phyloP scores from a whole-genome alignment of 1,140 invertebrate species.

The Orchestia grillus region DNA sequence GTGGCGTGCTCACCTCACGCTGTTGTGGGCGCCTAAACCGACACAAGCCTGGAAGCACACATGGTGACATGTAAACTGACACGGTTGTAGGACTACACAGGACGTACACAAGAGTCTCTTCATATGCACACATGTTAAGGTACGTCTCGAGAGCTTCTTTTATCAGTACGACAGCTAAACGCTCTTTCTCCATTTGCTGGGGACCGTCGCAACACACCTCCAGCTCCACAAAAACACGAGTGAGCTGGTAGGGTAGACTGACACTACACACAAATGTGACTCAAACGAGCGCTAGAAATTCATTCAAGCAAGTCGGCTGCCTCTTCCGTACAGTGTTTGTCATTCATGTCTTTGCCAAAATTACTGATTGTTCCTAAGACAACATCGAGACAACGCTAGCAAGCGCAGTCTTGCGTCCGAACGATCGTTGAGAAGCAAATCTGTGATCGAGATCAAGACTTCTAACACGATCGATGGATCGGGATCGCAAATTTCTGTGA shows the following conservation, averaged over 20 bases:
- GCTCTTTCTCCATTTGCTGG: conserved; percentile 48
- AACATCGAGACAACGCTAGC: not conserved
- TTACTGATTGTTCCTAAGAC: not conserved
- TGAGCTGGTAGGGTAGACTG: not conserved
- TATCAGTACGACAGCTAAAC: conserved; percentile 44
- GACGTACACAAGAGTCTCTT: not conserved
- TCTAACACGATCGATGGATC: not conserved
- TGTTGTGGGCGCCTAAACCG: not conserved
- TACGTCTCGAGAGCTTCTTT: not conserved
- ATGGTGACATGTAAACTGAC: not conserved
- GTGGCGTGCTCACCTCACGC: not conserved
- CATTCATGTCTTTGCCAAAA: not conserved
- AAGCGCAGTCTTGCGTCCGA: not conserved
- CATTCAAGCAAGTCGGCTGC: not conserved
- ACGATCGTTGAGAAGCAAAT: not conserved
- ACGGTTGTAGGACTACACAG: not conserved
- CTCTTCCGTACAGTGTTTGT: not conserved
- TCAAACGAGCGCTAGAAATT: not conserved
- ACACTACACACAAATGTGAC: conserved; percentile 7
- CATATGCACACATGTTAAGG: conserved; percentile 40
- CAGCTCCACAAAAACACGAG: not conserved
- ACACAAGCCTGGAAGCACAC: not conserved
- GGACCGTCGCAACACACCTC: not conserved
- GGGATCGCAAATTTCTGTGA: not conserved
- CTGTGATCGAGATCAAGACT: not conserved